Percentiles rank a stretch among this genome's conserved stretches.
Evolutionary conservation across 2,797 vertebrate species (phyloP).

Genomic region (Ambastaia sidthimunki): DNA sequence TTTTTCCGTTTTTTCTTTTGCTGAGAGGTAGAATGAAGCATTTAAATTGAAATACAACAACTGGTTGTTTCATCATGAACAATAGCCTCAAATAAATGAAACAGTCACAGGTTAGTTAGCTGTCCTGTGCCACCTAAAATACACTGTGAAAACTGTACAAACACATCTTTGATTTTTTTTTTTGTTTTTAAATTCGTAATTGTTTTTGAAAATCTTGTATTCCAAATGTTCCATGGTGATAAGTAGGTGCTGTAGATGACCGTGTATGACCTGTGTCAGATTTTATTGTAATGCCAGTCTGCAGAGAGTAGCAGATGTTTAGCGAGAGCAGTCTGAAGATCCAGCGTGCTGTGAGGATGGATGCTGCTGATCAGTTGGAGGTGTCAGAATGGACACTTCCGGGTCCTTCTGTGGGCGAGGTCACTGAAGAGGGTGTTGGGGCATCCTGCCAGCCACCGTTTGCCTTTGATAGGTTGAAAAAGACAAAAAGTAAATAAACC

Average conservation of each 20-base stretch:
- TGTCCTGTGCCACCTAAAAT: conserved; percentile 81
- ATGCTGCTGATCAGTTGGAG: conserved; percentile 94
- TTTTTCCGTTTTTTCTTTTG: conserved; percentile 68
- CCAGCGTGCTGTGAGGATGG: conserved; percentile 67
- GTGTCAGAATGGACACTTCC: conserved; percentile 99
- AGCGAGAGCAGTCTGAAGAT: conserved; percentile 49
- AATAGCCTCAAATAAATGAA: conserved; percentile 72
- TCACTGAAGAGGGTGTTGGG: conserved; percentile 98
- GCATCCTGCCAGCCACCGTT: conserved; percentile 99
- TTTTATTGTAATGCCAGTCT: conserved; percentile 34
- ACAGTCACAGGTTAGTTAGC: conserved; percentile 70
- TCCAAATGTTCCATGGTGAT: conserved; percentile 81
- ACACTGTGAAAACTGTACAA: conserved; percentile 80
- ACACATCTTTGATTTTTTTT: conserved; percentile 61
- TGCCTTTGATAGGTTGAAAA: conserved; percentile 78
- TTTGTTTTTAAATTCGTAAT: conserved; percentile 57
- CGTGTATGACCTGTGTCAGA: conserved; percentile 31
- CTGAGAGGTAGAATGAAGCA: conserved; percentile 89
- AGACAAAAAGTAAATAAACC: background rate
- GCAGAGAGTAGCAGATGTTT: conserved; percentile 33
- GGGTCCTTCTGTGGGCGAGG: conserved; percentile 99
- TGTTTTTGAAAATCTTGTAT: conserved; percentile 81
- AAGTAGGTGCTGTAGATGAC: conserved; percentile 72
- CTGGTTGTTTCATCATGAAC: conserved; percentile 73
- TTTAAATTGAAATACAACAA: conserved; percentile 74